Evolutionary conservation across 2,113 vertebrate species (phyloP).

Genomic region (Channa maculata): DNA sequence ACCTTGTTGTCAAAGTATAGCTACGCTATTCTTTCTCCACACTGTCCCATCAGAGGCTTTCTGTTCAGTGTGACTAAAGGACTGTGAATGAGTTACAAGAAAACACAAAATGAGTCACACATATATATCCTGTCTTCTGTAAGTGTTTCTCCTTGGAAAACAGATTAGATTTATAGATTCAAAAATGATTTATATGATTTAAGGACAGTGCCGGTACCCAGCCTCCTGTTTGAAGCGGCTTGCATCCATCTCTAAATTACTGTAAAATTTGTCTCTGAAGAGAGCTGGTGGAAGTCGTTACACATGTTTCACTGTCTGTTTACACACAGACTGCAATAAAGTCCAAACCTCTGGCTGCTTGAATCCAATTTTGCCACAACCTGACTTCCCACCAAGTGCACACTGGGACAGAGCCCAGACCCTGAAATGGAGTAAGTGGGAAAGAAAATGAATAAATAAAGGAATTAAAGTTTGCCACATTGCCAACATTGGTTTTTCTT

Average conservation of each 20-base stretch:
- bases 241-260: constrained; percentile 19
- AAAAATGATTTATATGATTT: constrained; percentile 21
- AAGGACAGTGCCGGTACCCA: not conserved
- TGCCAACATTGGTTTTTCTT: constrained; percentile 29
- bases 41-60: constrained; percentile 4
- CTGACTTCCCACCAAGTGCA: constrained; percentile 32
- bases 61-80: constrained; percentile 7
- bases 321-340: constrained; percentile 54
- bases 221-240: constrained; percentile 19
- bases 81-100: not conserved
- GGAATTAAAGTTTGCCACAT: constrained; percentile 38
- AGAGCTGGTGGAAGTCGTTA: constrained; percentile 30
- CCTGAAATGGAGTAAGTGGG: constrained; percentile 38
- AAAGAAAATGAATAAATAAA: constrained; percentile 39
- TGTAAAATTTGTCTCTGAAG: constrained; percentile 18
- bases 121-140: not conserved
- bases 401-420: constrained; percentile 43
- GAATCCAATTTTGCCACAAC: constrained; percentile 64
- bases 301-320: constrained; percentile 50
- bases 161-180: constrained; percentile 4
- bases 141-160: not conserved
- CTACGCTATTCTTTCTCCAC: constrained; percentile 8
- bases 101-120: constrained; percentile 31
- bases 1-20: not conserved
- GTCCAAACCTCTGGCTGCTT: constrained; percentile 49